Conservation (phyloP, 2,113 vertebrate species). For the Natator depressus region DNA sequence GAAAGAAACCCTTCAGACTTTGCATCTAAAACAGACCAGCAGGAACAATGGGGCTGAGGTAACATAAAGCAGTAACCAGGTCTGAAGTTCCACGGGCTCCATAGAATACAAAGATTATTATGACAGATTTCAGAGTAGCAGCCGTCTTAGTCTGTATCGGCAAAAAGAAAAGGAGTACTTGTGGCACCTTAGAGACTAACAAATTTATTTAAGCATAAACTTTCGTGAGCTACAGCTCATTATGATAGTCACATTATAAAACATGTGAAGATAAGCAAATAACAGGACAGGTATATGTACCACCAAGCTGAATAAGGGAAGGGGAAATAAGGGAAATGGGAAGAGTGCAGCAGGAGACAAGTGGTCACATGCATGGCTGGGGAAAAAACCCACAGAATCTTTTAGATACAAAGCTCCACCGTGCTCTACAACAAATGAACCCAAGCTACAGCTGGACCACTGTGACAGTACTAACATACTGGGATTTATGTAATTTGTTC, state of each 20-base stretch:
- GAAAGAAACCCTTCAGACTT: no score
- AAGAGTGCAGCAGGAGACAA: neutral
- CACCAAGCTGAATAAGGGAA: neutral
- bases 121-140: no score
- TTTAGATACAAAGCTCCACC: neutral
- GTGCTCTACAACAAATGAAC: slow-evolving; percentile 12
- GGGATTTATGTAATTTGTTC: fast-evolving
- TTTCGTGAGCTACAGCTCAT: no score
- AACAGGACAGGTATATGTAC: neutral
- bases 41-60: neutral
- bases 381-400: neutral
- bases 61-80: neutral
- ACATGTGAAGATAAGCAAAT: neutral
- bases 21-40: neutral
- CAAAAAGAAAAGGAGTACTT: no score
- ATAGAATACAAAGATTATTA: neutral
- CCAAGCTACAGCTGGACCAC: neutral
- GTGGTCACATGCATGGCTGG: fast-evolving
- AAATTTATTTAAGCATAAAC: no score
- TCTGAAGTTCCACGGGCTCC: neutral
- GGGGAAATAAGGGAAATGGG: neutral
- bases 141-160: no score
- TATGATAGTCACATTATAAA: neutral
- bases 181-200: no score
- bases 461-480: neutral